Base-by-base conservation (phyloP, 2,888 invertebrate species). In the Argyra leucocephala region DNA sequence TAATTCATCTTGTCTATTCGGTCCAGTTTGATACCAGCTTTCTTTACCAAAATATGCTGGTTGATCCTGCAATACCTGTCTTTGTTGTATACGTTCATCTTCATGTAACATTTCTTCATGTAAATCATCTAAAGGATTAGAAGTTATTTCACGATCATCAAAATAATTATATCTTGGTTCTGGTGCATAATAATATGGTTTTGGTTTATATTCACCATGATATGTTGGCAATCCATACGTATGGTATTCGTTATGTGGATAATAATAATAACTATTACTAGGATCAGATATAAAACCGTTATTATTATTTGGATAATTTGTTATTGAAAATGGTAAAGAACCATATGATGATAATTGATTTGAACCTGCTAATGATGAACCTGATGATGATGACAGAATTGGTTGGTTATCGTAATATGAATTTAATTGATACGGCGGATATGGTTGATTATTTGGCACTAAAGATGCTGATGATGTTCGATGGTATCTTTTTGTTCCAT, bases 31-130 rank as follows among this genome's bases (percentile, higher is more conserved):
- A 70, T 83, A 87, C 81, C 85, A 84, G 21, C 85, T 85, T 74
- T 87, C 86, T 72, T 86, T 86, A n/a, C 86, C 86, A 37, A 57
- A 59, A 21, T 21, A 26, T 61, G 23, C 24, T 61, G 23, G 23
- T 24, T 23, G 18, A 23, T 60, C 18, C 18, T 18, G 31, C 2
- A 63, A 21, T 1, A 68, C 67, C 24, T 63, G 57, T 7, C 68
- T 65, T 62, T 72, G 70, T 10, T 81, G 76, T 72, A 86, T 82
- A 63, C 85, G 79, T 73, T 86, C 85, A 69, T 84, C 84, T 73
- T 86, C 86, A 65, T 83, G 82, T 57, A 85, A 78, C 57, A 85
- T 82, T 68, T 83, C 84, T 68, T 86, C 86, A 69, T 86, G 83
- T 15, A 83, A 76, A 69, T 83, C 83, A 67, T 83, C 82, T 9